These are phyloP conservation scores for Xerus rutilus DNA, from an alignment of 2,797 vertebrate genomes.

Conservation along the genomic window DNA sequence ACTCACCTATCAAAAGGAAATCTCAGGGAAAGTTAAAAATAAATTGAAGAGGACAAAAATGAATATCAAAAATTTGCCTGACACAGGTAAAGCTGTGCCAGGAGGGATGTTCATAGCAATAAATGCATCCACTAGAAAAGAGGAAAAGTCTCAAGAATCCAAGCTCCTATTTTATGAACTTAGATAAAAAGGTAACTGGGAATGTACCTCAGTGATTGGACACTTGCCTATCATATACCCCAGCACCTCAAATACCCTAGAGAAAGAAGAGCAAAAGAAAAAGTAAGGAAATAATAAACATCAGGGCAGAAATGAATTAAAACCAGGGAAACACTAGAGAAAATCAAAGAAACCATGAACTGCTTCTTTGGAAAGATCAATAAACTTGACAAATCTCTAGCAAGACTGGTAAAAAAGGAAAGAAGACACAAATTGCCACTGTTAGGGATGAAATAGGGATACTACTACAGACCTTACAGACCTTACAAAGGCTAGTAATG, in stretches of 20 bases:
- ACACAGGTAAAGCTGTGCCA: neutral
- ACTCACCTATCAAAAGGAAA: neutral
- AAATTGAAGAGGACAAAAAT: neutral
- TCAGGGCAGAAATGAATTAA: neutral
- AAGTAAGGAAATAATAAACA: neutral
- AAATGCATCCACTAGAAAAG: neutral
- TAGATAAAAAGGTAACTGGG: neutral
- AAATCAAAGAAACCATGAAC: neutral
- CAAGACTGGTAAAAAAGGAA: neutral
- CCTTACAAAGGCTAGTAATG: neutral
- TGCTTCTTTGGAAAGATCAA: neutral
- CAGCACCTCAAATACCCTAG: too few relatives aligned
- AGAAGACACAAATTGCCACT: neutral
- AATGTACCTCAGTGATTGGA: too few relatives aligned
- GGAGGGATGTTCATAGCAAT: neutral
- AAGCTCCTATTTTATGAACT: neutral
- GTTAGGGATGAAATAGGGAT: neutral
- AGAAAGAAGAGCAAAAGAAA: neutral
- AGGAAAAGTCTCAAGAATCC: neutral
- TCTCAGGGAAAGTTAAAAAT: neutral
- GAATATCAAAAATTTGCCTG: neutral
- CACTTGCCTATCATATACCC: too few relatives aligned
- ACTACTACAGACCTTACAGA: neutral
- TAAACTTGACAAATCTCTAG: neutral
- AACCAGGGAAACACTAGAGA: neutral